These are phyloP conservation scores for Delia radicum DNA, from an alignment of 1,140 invertebrate genomes.

Conservation along the genomic window DNA sequence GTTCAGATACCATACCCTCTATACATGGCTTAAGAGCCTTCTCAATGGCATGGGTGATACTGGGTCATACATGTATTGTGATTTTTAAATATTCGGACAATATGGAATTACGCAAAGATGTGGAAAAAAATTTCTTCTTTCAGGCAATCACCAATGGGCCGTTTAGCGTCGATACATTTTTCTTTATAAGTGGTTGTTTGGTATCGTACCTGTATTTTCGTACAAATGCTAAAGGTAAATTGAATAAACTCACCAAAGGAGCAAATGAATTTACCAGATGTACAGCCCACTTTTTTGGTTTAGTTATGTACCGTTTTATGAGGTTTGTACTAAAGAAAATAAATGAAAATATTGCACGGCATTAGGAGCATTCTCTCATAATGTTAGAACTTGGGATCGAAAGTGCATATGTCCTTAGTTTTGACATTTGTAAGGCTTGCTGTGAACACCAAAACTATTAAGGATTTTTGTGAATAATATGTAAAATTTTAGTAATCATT, in stretches of 20 bases:
- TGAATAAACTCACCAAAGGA: constrained; percentile 73
- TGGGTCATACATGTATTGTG: constrained; percentile 85
- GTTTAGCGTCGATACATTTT: constrained; percentile 90
- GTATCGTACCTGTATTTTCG: constrained; percentile 83
- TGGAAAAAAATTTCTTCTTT: constrained; percentile 78
- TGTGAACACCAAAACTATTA: neutral
- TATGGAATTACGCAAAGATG: constrained; percentile 73
- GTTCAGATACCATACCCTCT: constrained; percentile 76
- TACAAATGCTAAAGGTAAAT: constrained; percentile 75
- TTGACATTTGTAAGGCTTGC: too few species aligned
- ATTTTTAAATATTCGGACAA: constrained; percentile 85
- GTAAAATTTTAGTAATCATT: neutral
- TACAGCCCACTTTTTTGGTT: constrained; percentile 73
- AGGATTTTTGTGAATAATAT: neutral
- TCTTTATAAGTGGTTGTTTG: constrained; percentile 77
- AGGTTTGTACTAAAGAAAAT: constrained; percentile 60
- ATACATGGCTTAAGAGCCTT: constrained; percentile 81
- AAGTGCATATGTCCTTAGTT: too few species aligned
- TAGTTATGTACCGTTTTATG: constrained; percentile 75
- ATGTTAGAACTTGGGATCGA: too few species aligned
- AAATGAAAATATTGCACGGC: too few species aligned
- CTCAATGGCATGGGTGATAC: constrained; percentile 90
- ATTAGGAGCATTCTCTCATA: too few species aligned
- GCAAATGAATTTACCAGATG: constrained; percentile 69
- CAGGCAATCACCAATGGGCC: constrained; percentile 83